A percentile compares a stretch with the other conserved stretches of the same genome.
Conservation (phyloP, 2,888 invertebrate species). For the Tetanocera ferruginea region DNA sequence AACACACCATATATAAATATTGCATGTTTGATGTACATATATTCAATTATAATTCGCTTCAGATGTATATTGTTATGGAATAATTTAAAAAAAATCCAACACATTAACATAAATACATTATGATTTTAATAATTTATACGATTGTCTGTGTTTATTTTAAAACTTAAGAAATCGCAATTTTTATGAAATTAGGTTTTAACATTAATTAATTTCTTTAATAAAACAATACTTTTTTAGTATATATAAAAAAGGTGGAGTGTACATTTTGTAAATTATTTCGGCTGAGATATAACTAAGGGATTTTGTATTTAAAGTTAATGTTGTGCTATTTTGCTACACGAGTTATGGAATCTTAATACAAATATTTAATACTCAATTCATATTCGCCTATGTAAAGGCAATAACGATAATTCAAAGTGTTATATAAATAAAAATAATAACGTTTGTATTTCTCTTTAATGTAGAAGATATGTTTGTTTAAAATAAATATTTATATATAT, state of each 20-base stretch:
- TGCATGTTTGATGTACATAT: conserved; percentile 20
- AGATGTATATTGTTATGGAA: conserved; percentile 10
- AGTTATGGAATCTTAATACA: background rate
- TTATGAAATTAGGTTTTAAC: background rate
- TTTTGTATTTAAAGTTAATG: background rate
- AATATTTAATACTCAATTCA: conserved; percentile 10
- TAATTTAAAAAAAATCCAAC: background rate
- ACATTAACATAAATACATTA: background rate
- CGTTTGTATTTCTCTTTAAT: conserved; percentile 7
- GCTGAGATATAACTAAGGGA: background rate
- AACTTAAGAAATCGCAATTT: background rate
- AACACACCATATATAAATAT: conserved; percentile 2
- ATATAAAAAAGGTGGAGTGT: background rate
- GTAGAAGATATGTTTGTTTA: conserved; percentile 25
- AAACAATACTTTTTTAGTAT: too few species aligned
- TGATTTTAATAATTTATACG: background rate
- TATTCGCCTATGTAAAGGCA: background rate
- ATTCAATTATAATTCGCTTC: conserved; percentile 3
- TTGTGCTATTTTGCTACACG: background rate
- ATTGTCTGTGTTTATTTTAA: conserved; percentile 11
- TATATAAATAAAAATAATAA: conserved; percentile 16
- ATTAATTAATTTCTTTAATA: background rate
- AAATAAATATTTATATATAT: conserved; percentile 10
- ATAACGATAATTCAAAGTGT: background rate
- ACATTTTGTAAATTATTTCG: background rate